These are phyloP conservation scores for Drymodes brunneopygia DNA, from an alignment of 2,113 vertebrate species.

Conservation along the genomic window DNA sequence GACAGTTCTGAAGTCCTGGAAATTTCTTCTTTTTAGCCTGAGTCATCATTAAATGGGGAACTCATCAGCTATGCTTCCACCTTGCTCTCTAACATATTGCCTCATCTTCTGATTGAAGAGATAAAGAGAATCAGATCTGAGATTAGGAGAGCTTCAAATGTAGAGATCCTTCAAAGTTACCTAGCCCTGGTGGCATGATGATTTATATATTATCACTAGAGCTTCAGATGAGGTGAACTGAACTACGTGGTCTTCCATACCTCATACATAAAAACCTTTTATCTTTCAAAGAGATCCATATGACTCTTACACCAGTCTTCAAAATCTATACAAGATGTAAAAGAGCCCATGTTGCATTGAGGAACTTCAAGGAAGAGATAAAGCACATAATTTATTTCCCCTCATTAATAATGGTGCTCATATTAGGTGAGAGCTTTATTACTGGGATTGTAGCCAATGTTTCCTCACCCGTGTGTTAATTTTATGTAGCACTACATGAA, in stretches of 20 bases:
- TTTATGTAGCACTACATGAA: not conserved
- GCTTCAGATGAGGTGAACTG: not conserved
- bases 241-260: not conserved
- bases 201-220: not conserved
- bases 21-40: not conserved
- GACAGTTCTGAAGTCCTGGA: not conserved
- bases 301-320: not conserved
- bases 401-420: not conserved
- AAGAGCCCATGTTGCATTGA: not conserved
- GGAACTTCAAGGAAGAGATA: not conserved
- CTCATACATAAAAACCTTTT: not conserved
- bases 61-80: not conserved
- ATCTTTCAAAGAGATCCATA: not conserved
- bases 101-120: not conserved
- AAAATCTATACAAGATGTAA: not conserved
- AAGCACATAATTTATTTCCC: not conserved
- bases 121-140: conserved; percentile 1
- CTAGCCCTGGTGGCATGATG: not conserved
- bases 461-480: not conserved
- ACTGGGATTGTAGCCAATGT: not conserved
- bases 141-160: conserved; percentile 4
- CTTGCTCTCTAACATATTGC: not conserved
- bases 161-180: not conserved
- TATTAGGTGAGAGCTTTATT: not conserved
- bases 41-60: not conserved